Percentiles rank a stretch among this genome's conserved stretches.
phyloP scores from a whole-genome alignment of 2,888 invertebrate genomes.

The Cactoblastis cactorum region DNA sequence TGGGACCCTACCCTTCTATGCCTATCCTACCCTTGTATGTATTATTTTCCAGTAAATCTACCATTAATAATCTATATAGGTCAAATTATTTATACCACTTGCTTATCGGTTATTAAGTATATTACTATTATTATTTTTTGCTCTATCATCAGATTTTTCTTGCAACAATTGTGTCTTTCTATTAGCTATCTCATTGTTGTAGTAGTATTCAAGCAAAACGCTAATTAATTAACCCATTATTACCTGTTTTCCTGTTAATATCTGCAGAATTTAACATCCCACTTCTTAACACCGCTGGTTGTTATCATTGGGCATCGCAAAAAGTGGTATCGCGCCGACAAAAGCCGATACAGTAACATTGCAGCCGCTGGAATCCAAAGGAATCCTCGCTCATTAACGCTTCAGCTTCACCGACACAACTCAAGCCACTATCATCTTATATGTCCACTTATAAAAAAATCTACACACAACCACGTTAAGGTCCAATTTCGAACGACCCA shows the following conservation, averaged over 20 bases:
- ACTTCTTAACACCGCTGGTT: conserved; percentile 62
- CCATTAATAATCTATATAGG: no score
- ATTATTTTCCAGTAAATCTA: no score
- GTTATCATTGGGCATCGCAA: conserved; percentile 75
- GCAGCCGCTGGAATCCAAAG: conserved; percentile 63
- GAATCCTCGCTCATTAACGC: conserved; percentile 74
- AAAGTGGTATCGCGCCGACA: conserved; percentile 72
- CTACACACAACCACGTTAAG: conserved; percentile 9
- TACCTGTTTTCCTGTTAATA: conserved; percentile 54
- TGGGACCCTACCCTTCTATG: no score
- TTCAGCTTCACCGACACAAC: conserved; percentile 46
- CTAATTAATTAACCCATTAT: conserved; percentile 57
- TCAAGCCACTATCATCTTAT: conserved; percentile 34
- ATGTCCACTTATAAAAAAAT: conserved; percentile 22
- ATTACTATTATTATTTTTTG: no score
- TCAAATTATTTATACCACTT: no score
- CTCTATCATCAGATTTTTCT: no score
- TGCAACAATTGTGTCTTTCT: background rate
- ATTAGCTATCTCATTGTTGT: conserved; percentile 11
- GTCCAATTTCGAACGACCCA: conserved; percentile 22
- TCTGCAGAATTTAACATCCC: conserved; percentile 54
- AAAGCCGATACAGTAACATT: conserved; percentile 70
- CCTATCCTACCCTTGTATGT: no score
- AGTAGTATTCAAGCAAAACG: conserved; percentile 32
- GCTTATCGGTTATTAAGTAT: no score